phyloP scores from a whole-genome alignment of 2,888 invertebrate genomes.

The Drosophila mimetica region DNA sequence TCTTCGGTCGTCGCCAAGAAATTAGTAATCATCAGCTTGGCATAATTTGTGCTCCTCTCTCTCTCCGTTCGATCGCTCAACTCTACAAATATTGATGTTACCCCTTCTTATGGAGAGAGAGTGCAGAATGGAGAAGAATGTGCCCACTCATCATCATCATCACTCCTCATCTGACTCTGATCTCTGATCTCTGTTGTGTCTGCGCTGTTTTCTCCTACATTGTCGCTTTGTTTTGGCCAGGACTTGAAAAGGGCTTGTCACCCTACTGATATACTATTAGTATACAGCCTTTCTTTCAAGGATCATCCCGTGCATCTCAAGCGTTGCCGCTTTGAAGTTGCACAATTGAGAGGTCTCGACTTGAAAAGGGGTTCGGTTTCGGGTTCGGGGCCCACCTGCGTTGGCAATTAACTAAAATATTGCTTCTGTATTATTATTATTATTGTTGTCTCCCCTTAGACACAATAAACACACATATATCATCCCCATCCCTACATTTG shows the following conservation, averaged over 20 bases:
- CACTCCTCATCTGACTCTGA: conserved; percentile 19
- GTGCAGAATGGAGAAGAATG: conserved; percentile 51
- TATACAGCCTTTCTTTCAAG: conserved; percentile 4
- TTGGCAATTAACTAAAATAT: conserved; percentile 49
- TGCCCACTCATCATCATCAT: conserved; percentile 62
- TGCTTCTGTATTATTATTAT: conserved; percentile 38
- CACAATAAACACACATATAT: conserved; percentile 53
- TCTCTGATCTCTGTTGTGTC: conserved; percentile 31
- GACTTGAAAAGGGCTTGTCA: conserved; percentile 50
- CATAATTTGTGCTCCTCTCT: conserved; percentile 48
- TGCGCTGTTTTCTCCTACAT: conserved; percentile 18
- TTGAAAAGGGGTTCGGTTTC: conserved; percentile 15
- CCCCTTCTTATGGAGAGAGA: conserved; percentile 12
- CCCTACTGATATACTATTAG: conserved; percentile 7
- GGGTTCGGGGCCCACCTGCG: conserved; percentile 71
- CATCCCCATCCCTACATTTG: conserved; percentile 63
- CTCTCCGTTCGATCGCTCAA: conserved; percentile 14
- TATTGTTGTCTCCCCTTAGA: conserved; percentile 43
- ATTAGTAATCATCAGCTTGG: conserved; percentile 71
- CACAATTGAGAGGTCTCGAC: conserved; percentile 65
- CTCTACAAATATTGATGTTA: conserved; percentile 44
- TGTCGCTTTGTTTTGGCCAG: conserved; percentile 31
- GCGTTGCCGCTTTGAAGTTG: conserved; percentile 69
- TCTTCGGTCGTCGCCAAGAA: conserved; percentile 72
- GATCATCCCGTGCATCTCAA: conserved; percentile 18